Percentiles rank a stretch among this genome's conserved stretches.
Conservation (phyloP, 2,797 vertebrate species). For the Nyctibius grandis region DNA sequence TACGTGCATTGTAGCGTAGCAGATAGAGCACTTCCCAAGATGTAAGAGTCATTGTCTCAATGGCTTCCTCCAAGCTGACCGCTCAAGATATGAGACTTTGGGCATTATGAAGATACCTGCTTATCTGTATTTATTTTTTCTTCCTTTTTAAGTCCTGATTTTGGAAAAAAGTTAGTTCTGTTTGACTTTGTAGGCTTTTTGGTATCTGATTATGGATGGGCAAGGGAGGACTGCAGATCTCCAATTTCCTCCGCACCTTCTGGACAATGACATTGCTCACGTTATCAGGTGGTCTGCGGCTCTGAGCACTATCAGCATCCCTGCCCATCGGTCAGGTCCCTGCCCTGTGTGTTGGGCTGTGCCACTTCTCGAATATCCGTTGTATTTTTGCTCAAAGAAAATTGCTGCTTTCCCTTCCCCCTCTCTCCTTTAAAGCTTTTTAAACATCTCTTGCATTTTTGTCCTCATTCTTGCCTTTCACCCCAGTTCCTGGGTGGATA, state of each 20-base stretch:
- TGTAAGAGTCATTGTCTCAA: neutral
- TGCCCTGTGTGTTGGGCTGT: neutral
- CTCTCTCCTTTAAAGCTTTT: neutral
- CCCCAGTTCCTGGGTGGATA: constrained; percentile 53
- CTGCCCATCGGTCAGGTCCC: neutral
- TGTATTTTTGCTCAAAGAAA: neutral
- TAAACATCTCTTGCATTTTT: constrained; percentile 21
- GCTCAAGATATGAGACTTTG: neutral
- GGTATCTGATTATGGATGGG: neutral
- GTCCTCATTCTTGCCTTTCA: constrained; percentile 60
- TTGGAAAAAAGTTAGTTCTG: neutral
- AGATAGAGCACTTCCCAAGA: neutral
- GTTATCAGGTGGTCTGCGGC: neutral
- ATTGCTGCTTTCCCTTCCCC: neutral
- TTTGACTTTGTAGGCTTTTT: neutral
- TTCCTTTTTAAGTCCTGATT: neutral
- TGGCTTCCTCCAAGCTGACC: neutral
- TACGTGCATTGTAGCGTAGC: rapidly evolving
- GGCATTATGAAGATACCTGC: neutral
- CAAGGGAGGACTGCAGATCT: neutral
- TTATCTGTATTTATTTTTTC: neutral
- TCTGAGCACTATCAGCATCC: neutral
- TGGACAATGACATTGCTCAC: neutral
- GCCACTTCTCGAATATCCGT: neutral
- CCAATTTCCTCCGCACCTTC: neutral